A percentile compares a stretch with the other conserved stretches of the same genome.
Evolutionary conservation across 2,113 vertebrate species (phyloP).

Genomic region (Podilymbus podiceps): DNA sequence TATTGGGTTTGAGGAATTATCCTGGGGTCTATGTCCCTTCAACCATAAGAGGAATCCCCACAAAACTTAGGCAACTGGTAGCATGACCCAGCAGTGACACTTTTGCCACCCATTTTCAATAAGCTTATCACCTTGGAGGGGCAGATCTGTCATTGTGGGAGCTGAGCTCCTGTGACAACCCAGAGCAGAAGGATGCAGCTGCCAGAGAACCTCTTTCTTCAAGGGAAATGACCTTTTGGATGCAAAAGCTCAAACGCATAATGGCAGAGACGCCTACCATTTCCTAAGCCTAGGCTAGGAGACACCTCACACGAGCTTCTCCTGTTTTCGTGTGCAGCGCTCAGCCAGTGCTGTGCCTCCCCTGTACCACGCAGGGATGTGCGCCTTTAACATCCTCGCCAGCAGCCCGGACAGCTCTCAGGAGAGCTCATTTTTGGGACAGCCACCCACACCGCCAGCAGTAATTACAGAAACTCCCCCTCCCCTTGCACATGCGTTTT

Average conservation of each 20-base stretch:
- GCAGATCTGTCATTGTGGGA: background rate
- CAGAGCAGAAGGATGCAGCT: background rate
- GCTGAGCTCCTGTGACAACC: background rate
- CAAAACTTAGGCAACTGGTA: background rate
- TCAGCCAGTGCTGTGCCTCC: background rate
- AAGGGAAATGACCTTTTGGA: background rate
- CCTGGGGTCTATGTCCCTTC: background rate
- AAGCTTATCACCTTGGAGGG: background rate
- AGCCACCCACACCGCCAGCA: background rate
- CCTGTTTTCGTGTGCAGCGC: background rate
- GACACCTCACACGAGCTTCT: background rate
- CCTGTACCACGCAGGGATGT: fast-evolving
- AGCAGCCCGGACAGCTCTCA: background rate
- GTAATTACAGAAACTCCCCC: background rate
- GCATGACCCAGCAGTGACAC: background rate
- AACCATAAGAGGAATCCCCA: background rate
- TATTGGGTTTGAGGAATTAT: background rate
- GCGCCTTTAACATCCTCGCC: fast-evolving
- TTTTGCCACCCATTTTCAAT: background rate
- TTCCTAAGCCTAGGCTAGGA: background rate
- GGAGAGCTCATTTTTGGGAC: background rate
- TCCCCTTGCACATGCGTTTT: background rate
- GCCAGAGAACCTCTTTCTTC: background rate
- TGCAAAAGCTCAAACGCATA: background rate
- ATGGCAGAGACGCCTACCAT: background rate